phyloP scores from a whole-genome alignment of 2,888 invertebrate species.

The Apotomis betuletana region DNA sequence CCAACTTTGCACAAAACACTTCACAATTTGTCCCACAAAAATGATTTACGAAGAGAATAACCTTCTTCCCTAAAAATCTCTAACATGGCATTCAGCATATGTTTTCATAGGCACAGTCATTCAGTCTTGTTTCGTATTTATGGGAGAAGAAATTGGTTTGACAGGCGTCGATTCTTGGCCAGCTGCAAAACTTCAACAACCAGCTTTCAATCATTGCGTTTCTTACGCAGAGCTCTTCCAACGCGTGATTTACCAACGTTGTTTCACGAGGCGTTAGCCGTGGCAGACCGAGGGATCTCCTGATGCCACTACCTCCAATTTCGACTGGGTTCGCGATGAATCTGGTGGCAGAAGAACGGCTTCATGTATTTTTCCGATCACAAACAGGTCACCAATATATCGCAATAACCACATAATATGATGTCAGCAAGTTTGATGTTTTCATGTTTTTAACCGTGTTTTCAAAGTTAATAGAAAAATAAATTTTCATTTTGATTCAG shows the following conservation, averaged over 20 bases:
- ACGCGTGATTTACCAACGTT: slow-evolving; percentile 64
- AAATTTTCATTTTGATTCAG: too few species aligned
- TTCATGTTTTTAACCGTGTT: too few species aligned
- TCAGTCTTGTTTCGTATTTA: slow-evolving; percentile 51
- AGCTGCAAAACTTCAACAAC: slow-evolving; percentile 62
- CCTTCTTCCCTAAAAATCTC: slow-evolving; percentile 5
- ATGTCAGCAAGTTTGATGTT: too few species aligned
- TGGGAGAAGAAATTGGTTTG: slow-evolving; percentile 61
- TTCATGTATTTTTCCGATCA: slow-evolving; percentile 50
- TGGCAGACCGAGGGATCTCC: slow-evolving; percentile 76
- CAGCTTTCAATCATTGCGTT: slow-evolving; percentile 60
- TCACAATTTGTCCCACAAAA: neutral
- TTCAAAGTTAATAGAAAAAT: too few species aligned
- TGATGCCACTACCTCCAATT: slow-evolving; percentile 74
- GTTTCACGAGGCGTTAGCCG: slow-evolving; percentile 73
- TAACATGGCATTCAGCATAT: slow-evolving; percentile 46
- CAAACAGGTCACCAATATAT: slow-evolving; percentile 20
- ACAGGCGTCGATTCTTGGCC: slow-evolving; percentile 56
- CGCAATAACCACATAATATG: neutral
- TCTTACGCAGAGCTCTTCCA: slow-evolving; percentile 61
- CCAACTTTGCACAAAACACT: neutral
- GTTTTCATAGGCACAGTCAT: slow-evolving; percentile 69
- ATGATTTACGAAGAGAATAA: neutral
- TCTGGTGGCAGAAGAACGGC: slow-evolving; percentile 65
- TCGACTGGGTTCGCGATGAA: slow-evolving; percentile 72